phyloP scores from a whole-genome alignment of 2,888 invertebrate species.

The Pandemis cinnamomeana region DNA sequence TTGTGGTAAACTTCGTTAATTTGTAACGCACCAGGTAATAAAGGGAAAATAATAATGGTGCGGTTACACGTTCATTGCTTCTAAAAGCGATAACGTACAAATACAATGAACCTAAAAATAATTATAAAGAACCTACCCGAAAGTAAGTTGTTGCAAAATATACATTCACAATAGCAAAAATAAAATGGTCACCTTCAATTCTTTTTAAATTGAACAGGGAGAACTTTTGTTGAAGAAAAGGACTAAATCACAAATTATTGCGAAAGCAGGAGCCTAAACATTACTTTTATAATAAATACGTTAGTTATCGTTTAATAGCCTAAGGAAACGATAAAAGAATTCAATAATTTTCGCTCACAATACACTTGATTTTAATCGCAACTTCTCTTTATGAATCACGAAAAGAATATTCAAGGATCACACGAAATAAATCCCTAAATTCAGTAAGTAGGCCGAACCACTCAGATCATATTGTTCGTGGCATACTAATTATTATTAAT shows the following conservation, averaged over 20 bases:
- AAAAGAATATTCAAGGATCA: slow-evolving; percentile 36
- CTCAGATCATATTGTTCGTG: slow-evolving; percentile 72
- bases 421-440: slow-evolving; percentile 59
- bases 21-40: no score
- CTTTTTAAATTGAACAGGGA: no score
- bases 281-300: neutral
- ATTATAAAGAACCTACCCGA: no score
- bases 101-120: no score
- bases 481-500: slow-evolving; percentile 79
- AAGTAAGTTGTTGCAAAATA: no score
- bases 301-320: neutral
- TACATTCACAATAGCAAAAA: no score
- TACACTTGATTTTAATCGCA: neutral
- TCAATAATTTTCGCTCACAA: neutral
- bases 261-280: neutral
- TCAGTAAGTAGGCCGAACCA: slow-evolving; percentile 71
- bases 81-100: no score
- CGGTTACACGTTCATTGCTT: no score
- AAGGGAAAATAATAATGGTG: no score
- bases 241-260: neutral
- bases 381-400: slow-evolving; percentile 9
- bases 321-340: neutral
- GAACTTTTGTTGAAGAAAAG: neutral
- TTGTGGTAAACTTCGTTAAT: no score
- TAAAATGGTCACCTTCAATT: no score